Evolutionary conservation across 2,113 vertebrate species (phyloP).

Genomic region (Eulemur rufifrons): DNA sequence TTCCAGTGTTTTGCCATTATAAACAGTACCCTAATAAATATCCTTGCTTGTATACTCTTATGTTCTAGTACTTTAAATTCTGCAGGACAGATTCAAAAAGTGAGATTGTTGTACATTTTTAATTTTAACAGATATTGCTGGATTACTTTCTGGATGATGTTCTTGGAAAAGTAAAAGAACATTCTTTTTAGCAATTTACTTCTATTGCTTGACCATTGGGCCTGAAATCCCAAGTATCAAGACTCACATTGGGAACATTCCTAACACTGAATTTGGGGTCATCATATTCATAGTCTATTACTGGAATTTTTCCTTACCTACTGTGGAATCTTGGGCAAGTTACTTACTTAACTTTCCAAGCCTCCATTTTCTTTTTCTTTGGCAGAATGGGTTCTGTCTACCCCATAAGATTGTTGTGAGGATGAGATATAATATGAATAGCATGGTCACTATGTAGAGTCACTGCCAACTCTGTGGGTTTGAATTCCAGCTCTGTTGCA

Average conservation of each 20-base stretch:
- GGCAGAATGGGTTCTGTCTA: not conserved
- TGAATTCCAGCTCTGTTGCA: not conserved
- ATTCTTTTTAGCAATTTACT: not conserved
- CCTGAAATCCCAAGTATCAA: not conserved
- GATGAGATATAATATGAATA: not conserved
- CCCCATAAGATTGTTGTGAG: not conserved
- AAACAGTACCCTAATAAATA: not conserved
- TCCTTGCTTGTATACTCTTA: not conserved
- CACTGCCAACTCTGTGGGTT: not conserved
- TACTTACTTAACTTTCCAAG: not conserved
- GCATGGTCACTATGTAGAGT: not conserved
- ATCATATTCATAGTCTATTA: not conserved
- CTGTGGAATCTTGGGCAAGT: not conserved
- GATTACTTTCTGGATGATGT: not conserved
- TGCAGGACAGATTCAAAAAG: not conserved
- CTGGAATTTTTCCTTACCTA: not conserved
- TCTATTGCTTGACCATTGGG: not conserved
- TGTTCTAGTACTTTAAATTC: not conserved
- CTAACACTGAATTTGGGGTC: not conserved
- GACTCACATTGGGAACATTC: not conserved
- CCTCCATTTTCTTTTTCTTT: not conserved
- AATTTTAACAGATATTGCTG: not conserved
- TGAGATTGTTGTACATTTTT: not conserved
- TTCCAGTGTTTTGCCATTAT: not conserved
- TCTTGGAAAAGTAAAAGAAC: not conserved